These are phyloP conservation scores for Acanthisitta chloris DNA, from an alignment of 2,113 vertebrate species.

Conservation along the genomic window DNA sequence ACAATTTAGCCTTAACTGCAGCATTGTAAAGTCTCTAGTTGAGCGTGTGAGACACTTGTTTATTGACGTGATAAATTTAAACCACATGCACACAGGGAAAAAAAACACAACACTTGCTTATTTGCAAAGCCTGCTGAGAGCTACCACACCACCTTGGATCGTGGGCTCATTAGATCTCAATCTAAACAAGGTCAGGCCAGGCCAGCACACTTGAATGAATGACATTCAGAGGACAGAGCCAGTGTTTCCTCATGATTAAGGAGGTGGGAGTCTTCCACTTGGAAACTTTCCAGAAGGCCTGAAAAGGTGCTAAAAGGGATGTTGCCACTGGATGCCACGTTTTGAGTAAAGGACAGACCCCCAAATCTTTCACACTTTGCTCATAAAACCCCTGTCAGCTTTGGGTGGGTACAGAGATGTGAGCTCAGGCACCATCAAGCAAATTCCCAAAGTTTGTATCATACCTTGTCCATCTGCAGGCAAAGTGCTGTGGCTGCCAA, in stretches of 20 bases:
- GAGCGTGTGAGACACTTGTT: slow-evolving; percentile 40
- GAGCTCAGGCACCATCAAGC: not conserved
- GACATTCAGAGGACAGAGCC: slow-evolving; percentile 24
- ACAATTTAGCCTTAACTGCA: not conserved
- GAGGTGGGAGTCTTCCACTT: slow-evolving; percentile 37
- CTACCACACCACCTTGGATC: slow-evolving; percentile 25
- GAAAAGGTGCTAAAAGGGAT: slow-evolving; percentile 27
- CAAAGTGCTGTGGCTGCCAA: not conserved
- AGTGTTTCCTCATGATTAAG: not conserved
- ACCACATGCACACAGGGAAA: slow-evolving; percentile 9
- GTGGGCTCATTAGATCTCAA: slow-evolving; percentile 54
- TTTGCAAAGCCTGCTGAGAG: slow-evolving; percentile 51
- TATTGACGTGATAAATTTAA: slow-evolving; percentile 54
- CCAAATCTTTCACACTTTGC: not conserved
- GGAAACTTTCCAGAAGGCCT: slow-evolving; percentile 39
- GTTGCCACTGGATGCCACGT: not conserved
- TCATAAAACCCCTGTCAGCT: not conserved
- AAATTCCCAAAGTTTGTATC: not conserved
- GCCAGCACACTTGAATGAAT: slow-evolving; percentile 37
- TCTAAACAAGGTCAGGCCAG: slow-evolving; percentile 52
- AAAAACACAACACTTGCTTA: slow-evolving; percentile 42
- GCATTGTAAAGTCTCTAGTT: slow-evolving; percentile 1
- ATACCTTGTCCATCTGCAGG: fast-evolving
- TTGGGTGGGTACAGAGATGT: not conserved
- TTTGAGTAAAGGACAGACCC: not conserved